Base-by-base conservation (phyloP, 1,140 invertebrate species). In the Drosophila saltans region DNA sequence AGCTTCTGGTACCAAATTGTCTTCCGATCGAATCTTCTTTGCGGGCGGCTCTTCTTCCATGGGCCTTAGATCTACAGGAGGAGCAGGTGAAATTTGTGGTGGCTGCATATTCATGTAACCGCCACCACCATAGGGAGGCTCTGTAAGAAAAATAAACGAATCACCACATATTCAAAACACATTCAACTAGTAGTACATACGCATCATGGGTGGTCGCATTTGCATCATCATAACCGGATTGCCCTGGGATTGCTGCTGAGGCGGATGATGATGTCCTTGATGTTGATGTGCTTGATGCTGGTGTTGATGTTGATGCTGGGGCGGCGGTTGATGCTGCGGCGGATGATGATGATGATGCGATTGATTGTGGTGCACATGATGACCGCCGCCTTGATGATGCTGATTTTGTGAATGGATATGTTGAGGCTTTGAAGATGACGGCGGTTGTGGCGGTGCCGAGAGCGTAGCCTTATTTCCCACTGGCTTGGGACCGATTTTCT, bases 21-120 rank as follows among this genome's bases (percentile, higher is more conserved):
- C 98, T 93, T 99, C 98, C 0, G 97, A 98, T 64, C 98, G 95
- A 40, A 96, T 92, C 91, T 98, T 97, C 93, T 99, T 99, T 16
- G 95, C 93, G 0, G 96, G 94, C 1, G 98, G 97, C 91, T 98
- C 98, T 64, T 98, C 97, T 33, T 97, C 96, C 1, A 93, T 92
- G 1, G 75, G 65, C 71, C 94, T 57, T 30, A 90, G 73, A 75
- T 93, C 91, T 16, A 93, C 92, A 11, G 91, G 91, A 26, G 92
- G 88, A 66, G 93, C 92, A 7, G 93, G 93, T 21, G 93, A 90
- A 10, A 94, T 92, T 71, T 85, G 91, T 24, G 71, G 72, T n/a
- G 83, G 43, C 16, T 73, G 80, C 68, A 90, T 83, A 21, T 69
- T 55, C 72, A 93, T 93, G 10, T 93, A 92, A 21, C 93, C 93